These are phyloP conservation scores for Porites rus DNA, from an alignment of 92 coral and sea anemone species.

Conservation along the genomic window DNA sequence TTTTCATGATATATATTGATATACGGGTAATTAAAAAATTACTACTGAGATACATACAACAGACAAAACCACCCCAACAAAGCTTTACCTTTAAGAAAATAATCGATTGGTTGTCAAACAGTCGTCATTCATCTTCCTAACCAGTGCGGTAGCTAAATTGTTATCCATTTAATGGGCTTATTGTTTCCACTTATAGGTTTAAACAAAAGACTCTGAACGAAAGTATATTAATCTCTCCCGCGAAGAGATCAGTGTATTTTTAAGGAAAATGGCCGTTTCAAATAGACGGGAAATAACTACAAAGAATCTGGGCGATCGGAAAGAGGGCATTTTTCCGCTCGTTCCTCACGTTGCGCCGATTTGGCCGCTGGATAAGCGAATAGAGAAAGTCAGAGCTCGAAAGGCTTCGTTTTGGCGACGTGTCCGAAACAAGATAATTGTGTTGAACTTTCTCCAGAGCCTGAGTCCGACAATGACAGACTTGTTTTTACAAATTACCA, in stretches of 20 bases:
- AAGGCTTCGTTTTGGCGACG: slow-evolving; percentile 25
- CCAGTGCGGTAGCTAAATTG: neutral
- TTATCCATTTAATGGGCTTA: neutral
- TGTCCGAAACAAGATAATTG: slow-evolving; percentile 48
- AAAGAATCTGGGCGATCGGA: neutral
- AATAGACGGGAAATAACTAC: neutral
- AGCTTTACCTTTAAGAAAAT: neutral
- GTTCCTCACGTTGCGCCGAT: slow-evolving; percentile 59
- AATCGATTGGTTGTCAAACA: slow-evolving; percentile 15
- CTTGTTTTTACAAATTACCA: neutral
- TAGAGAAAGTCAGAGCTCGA: slow-evolving; percentile 21
- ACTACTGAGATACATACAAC: neutral
- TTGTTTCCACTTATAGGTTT: slow-evolving; percentile 14
- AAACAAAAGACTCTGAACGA: slow-evolving; percentile 20
- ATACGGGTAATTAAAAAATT: neutral
- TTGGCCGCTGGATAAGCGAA: slow-evolving; percentile 57
- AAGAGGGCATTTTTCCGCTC: slow-evolving; percentile 20
- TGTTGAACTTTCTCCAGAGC: slow-evolving; percentile 54
- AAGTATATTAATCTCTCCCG: slow-evolving; percentile 10
- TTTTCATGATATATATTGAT: neutral
- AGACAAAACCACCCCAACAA: neutral
- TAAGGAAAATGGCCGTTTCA: slow-evolving; percentile 4
- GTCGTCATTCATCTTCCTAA: neutral
- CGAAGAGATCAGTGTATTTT: slow-evolving; percentile 2
- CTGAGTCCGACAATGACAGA: slow-evolving; percentile 17